A percentile compares a stretch with the other conserved stretches of the same genome.
phyloP scores from a whole-genome alignment of 2,888 invertebrate species.

The Caradrina clavipalpis region DNA sequence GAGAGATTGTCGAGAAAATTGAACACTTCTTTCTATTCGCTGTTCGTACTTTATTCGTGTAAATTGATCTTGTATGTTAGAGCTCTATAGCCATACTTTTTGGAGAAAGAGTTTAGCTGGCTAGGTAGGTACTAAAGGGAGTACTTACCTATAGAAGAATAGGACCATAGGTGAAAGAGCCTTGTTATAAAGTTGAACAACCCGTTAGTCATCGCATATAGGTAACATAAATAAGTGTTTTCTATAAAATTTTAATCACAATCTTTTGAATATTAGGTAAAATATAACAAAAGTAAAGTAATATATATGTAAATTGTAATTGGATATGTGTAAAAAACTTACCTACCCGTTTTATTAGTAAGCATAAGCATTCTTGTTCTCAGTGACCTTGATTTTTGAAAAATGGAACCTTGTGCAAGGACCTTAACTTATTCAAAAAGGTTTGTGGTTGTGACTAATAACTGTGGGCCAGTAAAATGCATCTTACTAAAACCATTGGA shows the following conservation, averaged over 20 bases:
- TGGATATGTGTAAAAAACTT: neutral
- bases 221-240: too few relatives aligned
- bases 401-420: conserved; percentile 16
- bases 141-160: too few relatives aligned
- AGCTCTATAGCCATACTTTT: neutral
- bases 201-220: too few relatives aligned
- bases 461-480: neutral
- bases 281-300: neutral
- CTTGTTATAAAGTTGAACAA: too few relatives aligned
- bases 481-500: conserved; percentile 20
- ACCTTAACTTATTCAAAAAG: conserved; percentile 46
- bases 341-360: neutral
- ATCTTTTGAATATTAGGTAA: too few relatives aligned
- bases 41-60: conserved; percentile 4
- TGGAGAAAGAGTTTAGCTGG: neutral
- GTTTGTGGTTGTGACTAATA: conserved; percentile 22
- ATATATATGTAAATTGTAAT: neutral
- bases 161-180: too few relatives aligned
- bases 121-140: neutral
- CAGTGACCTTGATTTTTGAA: conserved; percentile 39
- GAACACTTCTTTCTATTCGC: neutral
- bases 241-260: too few relatives aligned
- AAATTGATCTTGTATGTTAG: conserved; percentile 18
- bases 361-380: conserved; percentile 19
- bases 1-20: conserved; percentile 32